Evolutionary conservation across 2,113 vertebrate species (phyloP).

Genomic region (Platichthys flesus): DNA sequence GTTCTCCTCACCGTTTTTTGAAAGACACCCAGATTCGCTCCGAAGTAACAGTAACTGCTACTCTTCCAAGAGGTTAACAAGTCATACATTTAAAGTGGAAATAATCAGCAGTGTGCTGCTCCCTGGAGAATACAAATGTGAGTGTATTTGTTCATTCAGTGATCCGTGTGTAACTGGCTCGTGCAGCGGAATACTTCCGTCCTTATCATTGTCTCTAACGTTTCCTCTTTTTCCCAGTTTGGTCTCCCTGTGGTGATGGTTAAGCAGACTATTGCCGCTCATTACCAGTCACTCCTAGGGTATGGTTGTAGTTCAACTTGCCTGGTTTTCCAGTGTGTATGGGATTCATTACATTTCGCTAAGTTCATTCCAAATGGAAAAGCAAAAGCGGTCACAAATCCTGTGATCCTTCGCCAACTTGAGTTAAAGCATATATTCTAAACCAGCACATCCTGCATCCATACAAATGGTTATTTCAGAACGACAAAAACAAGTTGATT

Average conservation of each 20-base stretch:
- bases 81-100: slow-evolving; percentile 70
- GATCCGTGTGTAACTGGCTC: slow-evolving; percentile 43
- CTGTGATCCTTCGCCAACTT: slow-evolving; percentile 60
- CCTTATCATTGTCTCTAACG: slow-evolving; percentile 6
- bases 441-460: slow-evolving; percentile 21
- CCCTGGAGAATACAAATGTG: slow-evolving; percentile 20
- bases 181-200: slow-evolving; percentile 41
- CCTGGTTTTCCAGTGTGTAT: slow-evolving; percentile 59
- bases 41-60: slow-evolving; percentile 56
- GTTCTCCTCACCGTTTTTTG: slow-evolving; percentile 45
- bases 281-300: slow-evolving; percentile 45
- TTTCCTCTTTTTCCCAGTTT: background rate
- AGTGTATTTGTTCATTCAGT: slow-evolving; percentile 54
- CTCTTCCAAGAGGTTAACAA: slow-evolving; percentile 76
- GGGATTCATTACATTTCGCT: slow-evolving; percentile 66
- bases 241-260: slow-evolving; percentile 7
- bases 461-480: slow-evolving; percentile 54
- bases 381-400: slow-evolving; percentile 53
- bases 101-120: slow-evolving; percentile 61
- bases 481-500: slow-evolving; percentile 43
- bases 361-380: slow-evolving; percentile 50
- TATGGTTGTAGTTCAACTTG: slow-evolving; percentile 39
- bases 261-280: slow-evolving; percentile 39
- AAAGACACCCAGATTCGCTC: slow-evolving; percentile 42
- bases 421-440: slow-evolving; percentile 43